These are phyloP conservation scores for Embidobia sp. DNA, from an alignment of 2,888 invertebrate species.

Conservation along the genomic window DNA sequence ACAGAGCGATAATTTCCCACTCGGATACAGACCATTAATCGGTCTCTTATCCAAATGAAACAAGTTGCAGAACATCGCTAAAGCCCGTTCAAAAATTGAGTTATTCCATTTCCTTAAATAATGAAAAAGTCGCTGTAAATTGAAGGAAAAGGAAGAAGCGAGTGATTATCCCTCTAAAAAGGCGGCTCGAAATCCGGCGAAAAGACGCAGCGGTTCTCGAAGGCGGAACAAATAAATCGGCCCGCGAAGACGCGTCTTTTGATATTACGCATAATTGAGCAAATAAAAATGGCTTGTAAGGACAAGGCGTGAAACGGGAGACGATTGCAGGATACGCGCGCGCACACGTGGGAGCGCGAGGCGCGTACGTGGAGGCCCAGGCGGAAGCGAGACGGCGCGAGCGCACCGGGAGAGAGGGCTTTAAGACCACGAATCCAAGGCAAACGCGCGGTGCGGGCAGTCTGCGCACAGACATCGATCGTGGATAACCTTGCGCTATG, in stretches of 20 bases:
- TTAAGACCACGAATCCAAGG: constrained; percentile 53
- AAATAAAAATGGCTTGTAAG: constrained; percentile 60
- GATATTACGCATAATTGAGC: constrained; percentile 50
- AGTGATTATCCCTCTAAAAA: no score
- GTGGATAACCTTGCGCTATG: constrained; percentile 59
- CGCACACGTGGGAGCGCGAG: constrained; percentile 36
- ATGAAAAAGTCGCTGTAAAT: no score
- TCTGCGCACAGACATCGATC: constrained; percentile 68
- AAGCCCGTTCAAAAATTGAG: no score
- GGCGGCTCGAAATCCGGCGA: no score
- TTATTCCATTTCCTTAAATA: no score
- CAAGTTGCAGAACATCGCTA: no score
- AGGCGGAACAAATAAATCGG: no score
- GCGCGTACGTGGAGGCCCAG: neutral
- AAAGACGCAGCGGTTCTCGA: no score
- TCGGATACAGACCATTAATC: no score
- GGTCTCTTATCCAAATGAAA: no score
- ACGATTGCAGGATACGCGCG: constrained; percentile 57
- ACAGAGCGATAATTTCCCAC: no score
- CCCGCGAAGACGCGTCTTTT: neutral
- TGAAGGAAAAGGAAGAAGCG: no score
- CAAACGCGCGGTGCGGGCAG: constrained; percentile 54
- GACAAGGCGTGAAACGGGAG: constrained; percentile 21
- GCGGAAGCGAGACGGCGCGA: constrained; percentile 16
- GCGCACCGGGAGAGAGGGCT: constrained; percentile 34